Evolutionary conservation across 2,888 invertebrate species (phyloP).

Genomic region (Conchocele bisecta): DNA sequence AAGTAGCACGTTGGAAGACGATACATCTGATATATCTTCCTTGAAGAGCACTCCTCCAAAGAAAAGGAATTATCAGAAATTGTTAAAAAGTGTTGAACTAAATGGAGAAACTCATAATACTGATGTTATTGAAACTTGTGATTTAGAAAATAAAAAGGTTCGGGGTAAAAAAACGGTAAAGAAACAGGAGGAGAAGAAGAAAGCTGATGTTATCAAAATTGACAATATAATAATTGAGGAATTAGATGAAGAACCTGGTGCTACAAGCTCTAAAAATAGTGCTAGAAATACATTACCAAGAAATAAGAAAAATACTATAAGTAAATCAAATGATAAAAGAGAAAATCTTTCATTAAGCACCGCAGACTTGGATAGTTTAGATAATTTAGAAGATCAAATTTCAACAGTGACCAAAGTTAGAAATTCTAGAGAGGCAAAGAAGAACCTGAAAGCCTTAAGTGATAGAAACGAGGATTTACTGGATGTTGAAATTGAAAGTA

Average conservation of each 20-base stretch:
- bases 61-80: conserved; percentile 47
- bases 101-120: conserved; percentile 37
- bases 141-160: conserved; percentile 1
- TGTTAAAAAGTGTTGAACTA: conserved; percentile 46
- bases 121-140: conserved; percentile 5
- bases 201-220: too few relatives aligned
- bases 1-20: conserved; percentile 51
- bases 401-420: too few relatives aligned
- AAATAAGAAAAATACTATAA: conserved; percentile 11
- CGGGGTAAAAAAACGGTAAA: conserved; percentile 7
- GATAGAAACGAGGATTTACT: conserved; percentile 7
- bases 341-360: conserved; percentile 1
- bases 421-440: conserved; percentile 19
- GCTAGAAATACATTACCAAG: conserved; percentile 19
- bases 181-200: conserved; percentile 1
- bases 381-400: too few relatives aligned
- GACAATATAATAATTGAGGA: too few relatives aligned
- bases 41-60: conserved; percentile 57
- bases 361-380: too few relatives aligned
- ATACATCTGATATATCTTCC: conserved; percentile 51
- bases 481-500: conserved; percentile 11
- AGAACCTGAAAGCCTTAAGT: conserved; percentile 14
- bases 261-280: background rate
- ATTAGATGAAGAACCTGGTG: too few relatives aligned
- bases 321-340: background rate